phyloP scores from a whole-genome alignment of 30 jellyfish, hydroid and myxozoan genomes.

The Pelagia noctiluca region DNA sequence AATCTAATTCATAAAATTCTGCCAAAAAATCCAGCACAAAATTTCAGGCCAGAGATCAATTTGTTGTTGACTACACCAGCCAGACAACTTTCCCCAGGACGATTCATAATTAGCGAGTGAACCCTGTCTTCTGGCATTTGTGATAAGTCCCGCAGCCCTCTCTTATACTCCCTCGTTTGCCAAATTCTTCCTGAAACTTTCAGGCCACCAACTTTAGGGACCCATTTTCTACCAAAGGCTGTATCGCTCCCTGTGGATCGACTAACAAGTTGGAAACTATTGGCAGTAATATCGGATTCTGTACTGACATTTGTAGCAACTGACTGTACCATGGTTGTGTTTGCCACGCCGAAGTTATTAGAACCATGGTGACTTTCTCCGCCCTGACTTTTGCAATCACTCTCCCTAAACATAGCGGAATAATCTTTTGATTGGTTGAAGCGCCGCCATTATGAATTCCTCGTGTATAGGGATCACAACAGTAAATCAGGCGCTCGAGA shows the following conservation, averaged over 20 bases:
- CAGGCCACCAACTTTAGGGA: constrained; percentile 45
- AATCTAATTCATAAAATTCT: constrained; percentile 4
- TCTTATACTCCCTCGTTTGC: constrained; percentile 22
- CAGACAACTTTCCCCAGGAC: constrained; percentile 59
- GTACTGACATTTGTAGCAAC: constrained; percentile 5
- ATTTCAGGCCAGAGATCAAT: constrained; percentile 41
- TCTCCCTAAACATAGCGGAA: no score
- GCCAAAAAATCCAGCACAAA: constrained; percentile 38
- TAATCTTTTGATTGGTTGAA: no score
- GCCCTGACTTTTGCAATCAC: constrained; percentile 9
- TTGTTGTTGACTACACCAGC: constrained; percentile 59
- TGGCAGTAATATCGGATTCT: not conserved
- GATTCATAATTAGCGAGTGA: constrained; percentile 33
- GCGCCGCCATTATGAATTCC: no score
- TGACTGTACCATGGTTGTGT: constrained; percentile 34
- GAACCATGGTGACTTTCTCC: constrained; percentile 5
- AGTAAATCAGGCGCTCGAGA: no score
- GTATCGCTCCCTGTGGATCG: not conserved
- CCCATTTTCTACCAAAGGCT: constrained; percentile 9
- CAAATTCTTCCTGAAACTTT: constrained; percentile 21
- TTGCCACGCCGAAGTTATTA: constrained; percentile 53
- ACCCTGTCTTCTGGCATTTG: constrained; percentile 47
- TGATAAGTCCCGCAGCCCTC: constrained; percentile 46
- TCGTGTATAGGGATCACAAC: no score
- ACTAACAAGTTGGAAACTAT: not conserved